Conservation (phyloP, 2,888 invertebrate genomes). For the Isotomurus palustris region DNA sequence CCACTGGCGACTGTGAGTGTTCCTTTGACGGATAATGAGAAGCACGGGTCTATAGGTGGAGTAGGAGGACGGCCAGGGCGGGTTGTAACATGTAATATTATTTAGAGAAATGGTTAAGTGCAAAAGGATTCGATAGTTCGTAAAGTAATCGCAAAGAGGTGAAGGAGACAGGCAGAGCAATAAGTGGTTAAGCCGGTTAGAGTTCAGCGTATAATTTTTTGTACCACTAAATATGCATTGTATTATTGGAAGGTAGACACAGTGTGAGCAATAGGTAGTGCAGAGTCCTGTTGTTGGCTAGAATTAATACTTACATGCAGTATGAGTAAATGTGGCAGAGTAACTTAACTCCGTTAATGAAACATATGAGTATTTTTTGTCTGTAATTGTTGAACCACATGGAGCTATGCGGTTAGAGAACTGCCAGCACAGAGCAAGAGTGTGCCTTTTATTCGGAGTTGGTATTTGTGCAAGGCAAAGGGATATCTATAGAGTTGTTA, state of each 20-base stretch:
- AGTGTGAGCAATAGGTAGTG: not conserved
- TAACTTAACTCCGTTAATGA: no score
- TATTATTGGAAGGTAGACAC: not conserved
- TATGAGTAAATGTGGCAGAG: no score
- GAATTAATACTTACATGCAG: not conserved
- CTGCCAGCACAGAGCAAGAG: no score
- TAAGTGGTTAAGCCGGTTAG: constrained; percentile 35
- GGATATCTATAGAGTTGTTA: no score
- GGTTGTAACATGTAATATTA: constrained; percentile 17
- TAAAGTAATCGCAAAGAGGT: constrained; percentile 1
- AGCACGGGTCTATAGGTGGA: constrained; percentile 38
- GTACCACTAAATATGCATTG: no score
- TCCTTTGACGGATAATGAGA: constrained; percentile 23
- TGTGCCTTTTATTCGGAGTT: no score
- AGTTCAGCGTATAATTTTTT: constrained; percentile 5
- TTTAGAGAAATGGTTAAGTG: constrained; percentile 9
- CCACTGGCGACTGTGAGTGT: not conserved
- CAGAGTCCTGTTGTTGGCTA: not conserved
- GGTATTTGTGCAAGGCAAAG: no score
- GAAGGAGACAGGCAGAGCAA: constrained; percentile 5
- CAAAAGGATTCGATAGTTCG: not conserved
- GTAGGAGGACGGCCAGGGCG: constrained; percentile 36
- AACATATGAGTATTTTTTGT: not conserved
- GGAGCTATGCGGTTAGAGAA: not conserved
- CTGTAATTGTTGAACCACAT: not conserved